Percentiles rank a stretch among this genome's conserved stretches.
Evolutionary conservation across 2,797 vertebrate species (phyloP).

Genomic region (Neosilurus hyrtlii): DNA sequence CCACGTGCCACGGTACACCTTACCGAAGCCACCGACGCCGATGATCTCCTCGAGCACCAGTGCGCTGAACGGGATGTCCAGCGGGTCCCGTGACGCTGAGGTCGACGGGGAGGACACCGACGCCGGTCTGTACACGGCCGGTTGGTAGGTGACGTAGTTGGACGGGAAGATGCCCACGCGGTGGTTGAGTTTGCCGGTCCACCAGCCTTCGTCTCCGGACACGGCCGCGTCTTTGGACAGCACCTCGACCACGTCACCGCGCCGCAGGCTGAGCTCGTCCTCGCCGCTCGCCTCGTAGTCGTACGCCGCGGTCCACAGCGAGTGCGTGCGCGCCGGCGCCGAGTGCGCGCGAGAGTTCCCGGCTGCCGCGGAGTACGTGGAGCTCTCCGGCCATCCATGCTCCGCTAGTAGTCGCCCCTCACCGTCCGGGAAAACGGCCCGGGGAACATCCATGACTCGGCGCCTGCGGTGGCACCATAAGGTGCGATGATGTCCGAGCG

Average conservation of each 20-base stretch:
- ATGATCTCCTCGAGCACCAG: constrained; percentile 90
- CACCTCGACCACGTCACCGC: constrained; percentile 85
- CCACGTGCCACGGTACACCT: constrained; percentile 92
- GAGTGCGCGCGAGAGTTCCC: constrained; percentile 69
- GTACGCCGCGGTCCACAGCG: constrained; percentile 84
- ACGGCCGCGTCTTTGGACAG: constrained; percentile 85
- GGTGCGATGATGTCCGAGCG: constrained; percentile 66
- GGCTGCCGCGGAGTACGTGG: constrained; percentile 54
- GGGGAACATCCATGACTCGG: constrained; percentile 81
- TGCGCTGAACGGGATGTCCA: constrained; percentile 82
- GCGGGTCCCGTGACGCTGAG: constrained; percentile 60
- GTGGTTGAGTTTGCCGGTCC: constrained; percentile 86
- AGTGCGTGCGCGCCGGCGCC: constrained; percentile 73
- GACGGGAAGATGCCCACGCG: constrained; percentile 86
- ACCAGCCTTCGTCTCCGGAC: constrained; percentile 88
- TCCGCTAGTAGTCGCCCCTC: constrained; percentile 74
- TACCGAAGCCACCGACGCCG: constrained; percentile 91
- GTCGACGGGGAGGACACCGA: constrained; percentile 28
- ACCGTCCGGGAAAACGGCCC: constrained; percentile 81
- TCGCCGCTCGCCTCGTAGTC: constrained; percentile 86
- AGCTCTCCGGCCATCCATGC: constrained; percentile 67
- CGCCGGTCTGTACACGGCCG: constrained; percentile 68
- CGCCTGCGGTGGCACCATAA: constrained; percentile 79
- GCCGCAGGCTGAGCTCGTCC: constrained; percentile 84
- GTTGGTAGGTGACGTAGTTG: constrained; percentile 81